These are phyloP conservation scores for Tyria jacobaeae DNA, from an alignment of 2,888 invertebrate species.

Conservation along the genomic window DNA sequence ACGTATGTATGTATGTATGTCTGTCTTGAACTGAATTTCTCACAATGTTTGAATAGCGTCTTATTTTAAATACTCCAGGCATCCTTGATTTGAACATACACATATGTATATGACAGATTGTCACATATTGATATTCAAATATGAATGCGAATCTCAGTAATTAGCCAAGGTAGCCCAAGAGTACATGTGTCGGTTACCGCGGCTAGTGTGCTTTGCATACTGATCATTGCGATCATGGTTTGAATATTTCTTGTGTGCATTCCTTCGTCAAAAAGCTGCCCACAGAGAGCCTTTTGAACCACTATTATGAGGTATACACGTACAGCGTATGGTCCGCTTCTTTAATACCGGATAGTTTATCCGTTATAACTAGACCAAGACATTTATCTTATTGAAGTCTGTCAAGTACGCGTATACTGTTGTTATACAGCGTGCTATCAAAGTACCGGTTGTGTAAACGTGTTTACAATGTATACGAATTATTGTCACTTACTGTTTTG, in stretches of 20 bases:
- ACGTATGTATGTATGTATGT: no score
- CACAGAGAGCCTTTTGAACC: slow-evolving; percentile 51
- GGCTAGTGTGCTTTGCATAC: slow-evolving; percentile 73
- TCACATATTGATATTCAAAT: slow-evolving; percentile 63
- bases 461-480: neutral
- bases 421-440: neutral
- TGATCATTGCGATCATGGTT: slow-evolving; percentile 64
- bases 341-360: slow-evolving; percentile 26
- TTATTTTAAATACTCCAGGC: neutral
- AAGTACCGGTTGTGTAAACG: neutral
- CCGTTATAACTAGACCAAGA: slow-evolving; percentile 16
- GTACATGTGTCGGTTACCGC: slow-evolving; percentile 77
- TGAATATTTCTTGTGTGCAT: slow-evolving; percentile 75
- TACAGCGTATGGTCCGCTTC: slow-evolving; percentile 15
- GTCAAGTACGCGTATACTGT: slow-evolving; percentile 1
- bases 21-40: no score
- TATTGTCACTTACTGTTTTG: neutral
- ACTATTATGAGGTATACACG: slow-evolving; percentile 27
- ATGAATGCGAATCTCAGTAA: slow-evolving; percentile 68
- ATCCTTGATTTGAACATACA: slow-evolving; percentile 16
- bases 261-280: slow-evolving; percentile 58
- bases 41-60: neutral
- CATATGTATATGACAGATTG: slow-evolving; percentile 32
- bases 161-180: slow-evolving; percentile 72
- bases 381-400: slow-evolving; percentile 14